Evolutionary conservation across 2,113 vertebrate genomes (phyloP).

Genomic region (Mustela lutreola): DNA sequence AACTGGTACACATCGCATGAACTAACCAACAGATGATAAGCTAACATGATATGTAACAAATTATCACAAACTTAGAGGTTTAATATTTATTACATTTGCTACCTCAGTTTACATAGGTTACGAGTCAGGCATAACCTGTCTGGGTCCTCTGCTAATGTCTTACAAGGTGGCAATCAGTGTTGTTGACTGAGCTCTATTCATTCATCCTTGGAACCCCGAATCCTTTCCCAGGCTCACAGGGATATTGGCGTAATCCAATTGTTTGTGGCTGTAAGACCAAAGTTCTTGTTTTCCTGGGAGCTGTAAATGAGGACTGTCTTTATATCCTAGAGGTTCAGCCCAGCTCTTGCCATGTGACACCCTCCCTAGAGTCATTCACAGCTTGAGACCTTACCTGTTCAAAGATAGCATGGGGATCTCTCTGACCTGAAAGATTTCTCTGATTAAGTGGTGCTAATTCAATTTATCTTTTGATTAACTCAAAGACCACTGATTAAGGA

Average conservation of each 20-base stretch:
- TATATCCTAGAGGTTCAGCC: not conserved
- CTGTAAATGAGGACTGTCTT: not conserved
- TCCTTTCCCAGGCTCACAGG: not conserved
- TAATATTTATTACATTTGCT: not conserved
- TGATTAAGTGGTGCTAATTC: not conserved
- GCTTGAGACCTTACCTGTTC: not conserved
- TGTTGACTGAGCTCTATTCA: not conserved
- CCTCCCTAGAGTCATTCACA: not conserved
- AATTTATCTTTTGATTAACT: not conserved
- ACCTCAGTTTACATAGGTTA: not conserved
- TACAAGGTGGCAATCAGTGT: not conserved
- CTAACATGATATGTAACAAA: not conserved
- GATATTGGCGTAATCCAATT: not conserved
- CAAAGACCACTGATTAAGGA: not conserved
- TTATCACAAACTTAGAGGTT: not conserved
- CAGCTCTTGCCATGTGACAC: not conserved
- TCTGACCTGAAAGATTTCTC: not conserved
- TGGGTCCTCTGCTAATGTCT: not conserved
- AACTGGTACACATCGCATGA: not conserved
- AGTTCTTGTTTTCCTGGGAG: not conserved
- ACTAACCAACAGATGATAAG: not conserved
- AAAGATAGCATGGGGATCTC: not conserved
- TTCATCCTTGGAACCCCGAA: not conserved
- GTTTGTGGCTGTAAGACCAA: not conserved
- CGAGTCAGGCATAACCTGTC: not conserved